These are phyloP conservation scores for Gavialis gangeticus DNA, from an alignment of 2,113 vertebrate species.

Conservation along the genomic window DNA sequence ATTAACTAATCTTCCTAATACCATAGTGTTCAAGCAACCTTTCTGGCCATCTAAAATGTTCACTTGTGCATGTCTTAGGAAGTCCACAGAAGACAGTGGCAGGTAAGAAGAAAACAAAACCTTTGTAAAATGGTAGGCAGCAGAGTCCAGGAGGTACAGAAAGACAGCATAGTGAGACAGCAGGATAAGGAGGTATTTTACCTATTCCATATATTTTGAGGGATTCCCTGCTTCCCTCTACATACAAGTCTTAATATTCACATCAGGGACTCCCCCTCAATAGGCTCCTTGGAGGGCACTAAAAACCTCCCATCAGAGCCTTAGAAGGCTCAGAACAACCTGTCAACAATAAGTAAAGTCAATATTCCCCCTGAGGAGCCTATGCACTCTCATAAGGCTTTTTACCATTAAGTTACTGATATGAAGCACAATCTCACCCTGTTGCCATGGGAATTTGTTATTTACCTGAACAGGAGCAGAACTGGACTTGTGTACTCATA, in stretches of 20 bases:
- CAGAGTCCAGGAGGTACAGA: not conserved
- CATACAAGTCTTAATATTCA: not conserved
- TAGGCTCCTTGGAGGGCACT: not conserved
- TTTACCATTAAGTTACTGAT: not conserved
- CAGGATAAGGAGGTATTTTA: not conserved
- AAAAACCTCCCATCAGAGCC: not conserved
- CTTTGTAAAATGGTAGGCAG: not conserved
- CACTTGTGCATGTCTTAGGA: not conserved
- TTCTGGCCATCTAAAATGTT: not conserved
- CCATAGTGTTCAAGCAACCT: rapidly evolving
- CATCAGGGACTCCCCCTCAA: not conserved
- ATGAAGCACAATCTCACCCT: not conserved
- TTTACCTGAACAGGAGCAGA: not conserved
- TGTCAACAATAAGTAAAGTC: not conserved
- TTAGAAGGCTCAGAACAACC: not conserved
- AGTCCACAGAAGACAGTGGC: not conserved
- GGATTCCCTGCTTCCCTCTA: not conserved
- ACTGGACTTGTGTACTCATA: not conserved
- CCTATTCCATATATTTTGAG: not conserved
- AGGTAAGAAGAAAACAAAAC: not conserved
- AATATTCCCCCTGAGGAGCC: not conserved
- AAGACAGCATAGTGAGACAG: not conserved
- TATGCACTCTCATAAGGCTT: not conserved
- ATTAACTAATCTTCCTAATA: not conserved
- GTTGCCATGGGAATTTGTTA: not conserved